Evolutionary conservation across 2,797 vertebrate species (phyloP), one percentile per base, ranked within the genome.

Genomic region (Cercopithecus hamlyni): DNA sequence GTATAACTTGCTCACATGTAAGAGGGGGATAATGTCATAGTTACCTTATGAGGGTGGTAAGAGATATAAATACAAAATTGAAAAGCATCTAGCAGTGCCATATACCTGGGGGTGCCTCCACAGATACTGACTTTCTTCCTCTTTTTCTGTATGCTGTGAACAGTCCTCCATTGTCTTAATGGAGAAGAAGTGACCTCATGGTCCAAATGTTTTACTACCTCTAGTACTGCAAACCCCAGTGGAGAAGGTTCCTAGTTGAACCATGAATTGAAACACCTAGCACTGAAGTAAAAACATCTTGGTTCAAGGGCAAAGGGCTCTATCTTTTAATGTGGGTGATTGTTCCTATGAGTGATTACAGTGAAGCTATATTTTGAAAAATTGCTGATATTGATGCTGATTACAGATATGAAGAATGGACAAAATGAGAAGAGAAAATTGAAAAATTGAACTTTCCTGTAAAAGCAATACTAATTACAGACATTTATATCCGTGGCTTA

Each of bases 401-500:
- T 94, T 93, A 90, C 15, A 92, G 67, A 72, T 70, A 90, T 9
- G 57, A 91, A 97, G 43, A 94, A 87, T 36, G 45, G 61, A 79
- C 12, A 90, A 85, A 93, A 86, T 24, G 67, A 92, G 48, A 90
- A 88, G 58, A 85, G 57, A 75, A 27, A 90, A 88, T 87, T 30
- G 93, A n/a, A 36, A 36, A 93, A 90, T 50, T 7, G 24, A 26
- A 58, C 19, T 73, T 92, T n/a, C 76, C 45, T 81, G 0, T 92
- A 58, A 84, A 80, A 95, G 72, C 15, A n/a, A 75, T 58, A 67
- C 67, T 95, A 85, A 95, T 94, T 83, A 95, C n/a, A 77, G 64
- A 15, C 43, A 64, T 85, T 92, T 94, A 48, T 73, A 88, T 81
- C 52, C 13, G 9, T 43, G 43, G 77, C 81, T 93, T 87, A 13